phyloP scores from a whole-genome alignment of 2,888 invertebrate species.

The Cephus runcator region DNA sequence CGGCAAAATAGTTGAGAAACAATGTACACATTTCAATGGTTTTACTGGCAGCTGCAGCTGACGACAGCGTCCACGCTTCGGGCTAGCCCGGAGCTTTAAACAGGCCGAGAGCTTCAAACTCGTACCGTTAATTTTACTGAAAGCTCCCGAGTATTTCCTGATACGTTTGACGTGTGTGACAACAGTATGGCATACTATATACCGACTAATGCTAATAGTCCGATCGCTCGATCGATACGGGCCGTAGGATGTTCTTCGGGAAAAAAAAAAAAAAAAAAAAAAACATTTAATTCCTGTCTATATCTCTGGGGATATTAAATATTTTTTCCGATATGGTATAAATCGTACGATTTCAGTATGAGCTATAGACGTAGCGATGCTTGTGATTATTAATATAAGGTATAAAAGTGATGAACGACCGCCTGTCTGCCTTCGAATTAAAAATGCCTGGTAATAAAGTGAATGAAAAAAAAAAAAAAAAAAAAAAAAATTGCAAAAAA shows the following conservation, averaged over 20 bases:
- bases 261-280: too few species aligned
- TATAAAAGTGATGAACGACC: not conserved
- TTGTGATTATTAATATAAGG: not conserved
- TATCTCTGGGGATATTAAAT: not conserved
- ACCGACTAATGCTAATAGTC: not conserved
- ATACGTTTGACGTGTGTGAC: not conserved
- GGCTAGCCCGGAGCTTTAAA: not conserved
- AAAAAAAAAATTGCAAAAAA: not conserved
- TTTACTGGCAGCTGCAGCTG: slow-evolving; percentile 38
- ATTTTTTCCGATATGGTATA: not conserved
- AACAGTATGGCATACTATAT: not conserved
- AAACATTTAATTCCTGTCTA: too few species aligned
- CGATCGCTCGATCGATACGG: not conserved
- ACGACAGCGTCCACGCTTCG: slow-evolving; percentile 25
- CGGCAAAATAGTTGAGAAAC: not conserved
- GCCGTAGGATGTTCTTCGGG: not conserved
- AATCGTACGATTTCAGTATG: too few species aligned
- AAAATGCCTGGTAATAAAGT: not conserved
- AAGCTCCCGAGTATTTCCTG: not conserved
- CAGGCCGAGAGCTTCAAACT: not conserved
- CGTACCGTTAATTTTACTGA: not conserved
- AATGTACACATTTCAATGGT: slow-evolving; percentile 29
- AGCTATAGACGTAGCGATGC: not conserved
- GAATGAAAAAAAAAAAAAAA: not conserved
- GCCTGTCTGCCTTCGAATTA: not conserved